Conservation (phyloP, 2,113 vertebrate species). For the Eolophus roseicapilla region DNA sequence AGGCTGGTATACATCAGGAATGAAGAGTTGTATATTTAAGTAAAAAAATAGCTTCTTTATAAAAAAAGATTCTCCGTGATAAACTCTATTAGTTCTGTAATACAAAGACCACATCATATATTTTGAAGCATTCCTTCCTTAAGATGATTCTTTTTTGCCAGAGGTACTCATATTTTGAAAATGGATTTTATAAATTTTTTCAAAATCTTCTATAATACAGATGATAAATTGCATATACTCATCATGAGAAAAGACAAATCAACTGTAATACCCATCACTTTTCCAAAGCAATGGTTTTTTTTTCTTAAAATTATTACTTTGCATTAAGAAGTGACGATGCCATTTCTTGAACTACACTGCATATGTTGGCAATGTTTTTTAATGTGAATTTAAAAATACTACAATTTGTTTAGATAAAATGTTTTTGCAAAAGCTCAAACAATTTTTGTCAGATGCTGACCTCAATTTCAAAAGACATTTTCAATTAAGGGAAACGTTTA, state of each 20-base stretch:
- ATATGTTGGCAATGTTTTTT: slow-evolving; percentile 43
- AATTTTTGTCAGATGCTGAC: slow-evolving; percentile 70
- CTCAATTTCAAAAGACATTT: slow-evolving; percentile 69
- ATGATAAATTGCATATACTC: not conserved
- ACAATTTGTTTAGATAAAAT: slow-evolving; percentile 61
- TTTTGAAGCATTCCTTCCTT: not conserved
- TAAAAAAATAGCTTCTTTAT: not conserved
- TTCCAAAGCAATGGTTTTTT: not conserved
- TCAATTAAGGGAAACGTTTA: slow-evolving; percentile 70
- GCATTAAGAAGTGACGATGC: not conserved
- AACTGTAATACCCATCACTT: not conserved
- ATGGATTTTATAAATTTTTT: not conserved
- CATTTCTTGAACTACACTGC: not conserved
- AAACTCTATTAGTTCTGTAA: not conserved
- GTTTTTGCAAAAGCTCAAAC: slow-evolving; percentile 53
- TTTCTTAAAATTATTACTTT: slow-evolving; percentile 2
- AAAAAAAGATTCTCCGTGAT: not conserved
- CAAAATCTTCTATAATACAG: not conserved
- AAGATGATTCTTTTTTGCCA: not conserved
- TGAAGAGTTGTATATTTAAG: not conserved
- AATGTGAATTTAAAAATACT: slow-evolving; percentile 58
- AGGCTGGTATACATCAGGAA: not conserved
- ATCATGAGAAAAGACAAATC: not conserved
- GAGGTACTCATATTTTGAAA: not conserved
- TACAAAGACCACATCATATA: not conserved